These are phyloP conservation scores for Drosophila nasuta DNA, from an alignment of 1,140 invertebrate genomes.

Conservation along the genomic window DNA sequence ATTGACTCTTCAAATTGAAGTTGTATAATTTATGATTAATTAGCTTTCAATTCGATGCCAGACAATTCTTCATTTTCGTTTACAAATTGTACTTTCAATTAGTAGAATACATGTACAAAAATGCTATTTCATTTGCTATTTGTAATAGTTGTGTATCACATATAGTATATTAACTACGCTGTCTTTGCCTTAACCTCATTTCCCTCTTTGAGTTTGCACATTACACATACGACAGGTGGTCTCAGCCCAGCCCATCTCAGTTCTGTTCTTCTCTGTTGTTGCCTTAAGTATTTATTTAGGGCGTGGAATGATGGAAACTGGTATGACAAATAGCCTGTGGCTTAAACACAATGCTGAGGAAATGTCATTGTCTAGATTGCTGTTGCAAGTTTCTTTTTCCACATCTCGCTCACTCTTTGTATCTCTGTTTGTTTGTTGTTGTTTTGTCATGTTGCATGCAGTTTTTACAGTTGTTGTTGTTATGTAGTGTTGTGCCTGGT, in stretches of 20 bases:
- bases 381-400: conserved; percentile 27
- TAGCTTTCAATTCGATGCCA: background rate
- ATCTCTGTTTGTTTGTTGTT: conserved; percentile 32
- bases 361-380: conserved; percentile 60
- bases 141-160: background rate
- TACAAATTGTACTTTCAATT: background rate
- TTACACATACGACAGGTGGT: conserved; percentile 50
- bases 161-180: background rate
- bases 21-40: conserved; percentile 1
- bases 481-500: conserved; percentile 1
- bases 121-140: background rate
- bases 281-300: conserved; percentile 38
- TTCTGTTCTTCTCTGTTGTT: background rate
- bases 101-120: background rate
- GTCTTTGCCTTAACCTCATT: conserved; percentile 36
- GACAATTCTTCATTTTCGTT: background rate
- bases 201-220: conserved; percentile 20
- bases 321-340: conserved; percentile 55
- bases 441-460: conserved; percentile 33
- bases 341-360: conserved; percentile 51
- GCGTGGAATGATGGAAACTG: conserved; percentile 44
- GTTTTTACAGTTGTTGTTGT: conserved; percentile 32
- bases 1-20: no score
- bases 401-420: conserved; percentile 1
- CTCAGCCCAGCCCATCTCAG: conserved; percentile 6